phyloP scores from a whole-genome alignment of 2,888 invertebrate species.

The Mythimna albipuncta region DNA sequence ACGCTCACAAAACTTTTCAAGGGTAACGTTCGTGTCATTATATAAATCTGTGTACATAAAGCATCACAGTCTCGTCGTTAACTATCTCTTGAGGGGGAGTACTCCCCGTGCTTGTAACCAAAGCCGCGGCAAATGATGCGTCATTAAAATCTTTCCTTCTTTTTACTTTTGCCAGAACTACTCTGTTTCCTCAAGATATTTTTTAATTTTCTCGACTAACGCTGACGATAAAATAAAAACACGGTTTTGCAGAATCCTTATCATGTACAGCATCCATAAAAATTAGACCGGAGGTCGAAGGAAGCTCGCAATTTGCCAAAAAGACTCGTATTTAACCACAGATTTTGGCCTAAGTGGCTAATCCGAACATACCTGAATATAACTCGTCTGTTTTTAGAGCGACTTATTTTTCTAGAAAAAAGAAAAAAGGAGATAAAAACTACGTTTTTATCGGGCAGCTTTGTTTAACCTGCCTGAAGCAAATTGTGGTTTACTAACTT shows the following conservation, averaged over 20 bases:
- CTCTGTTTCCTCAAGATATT: constrained; percentile 30
- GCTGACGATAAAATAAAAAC: constrained; percentile 12
- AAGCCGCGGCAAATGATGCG: constrained; percentile 55
- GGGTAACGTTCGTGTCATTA: constrained; percentile 25
- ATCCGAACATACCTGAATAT: not conserved
- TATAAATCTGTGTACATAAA: constrained; percentile 25
- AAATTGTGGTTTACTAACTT: not conserved
- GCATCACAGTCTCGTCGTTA: constrained; percentile 36
- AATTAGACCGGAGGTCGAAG: not conserved
- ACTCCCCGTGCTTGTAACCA: constrained; percentile 24
- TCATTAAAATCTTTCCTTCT: constrained; percentile 57
- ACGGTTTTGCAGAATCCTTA: constrained; percentile 3
- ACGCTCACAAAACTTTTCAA: constrained; percentile 5
- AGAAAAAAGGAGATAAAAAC: not conserved
- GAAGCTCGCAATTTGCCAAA: constrained; percentile 15
- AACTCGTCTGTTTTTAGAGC: not conserved
- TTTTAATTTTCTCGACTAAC: constrained; percentile 27
- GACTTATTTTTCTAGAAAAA: not conserved
- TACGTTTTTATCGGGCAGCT: constrained; percentile 1
- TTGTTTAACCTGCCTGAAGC: not conserved
- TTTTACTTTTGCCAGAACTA: constrained; percentile 35
- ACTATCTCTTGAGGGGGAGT: constrained; percentile 15
- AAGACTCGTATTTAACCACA: not conserved
- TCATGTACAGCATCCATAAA: constrained; percentile 2
- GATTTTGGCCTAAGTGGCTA: not conserved